Base-by-base conservation (phyloP, 2,113 vertebrate genomes). In the Sinocyclocheilus grahami region DNA sequence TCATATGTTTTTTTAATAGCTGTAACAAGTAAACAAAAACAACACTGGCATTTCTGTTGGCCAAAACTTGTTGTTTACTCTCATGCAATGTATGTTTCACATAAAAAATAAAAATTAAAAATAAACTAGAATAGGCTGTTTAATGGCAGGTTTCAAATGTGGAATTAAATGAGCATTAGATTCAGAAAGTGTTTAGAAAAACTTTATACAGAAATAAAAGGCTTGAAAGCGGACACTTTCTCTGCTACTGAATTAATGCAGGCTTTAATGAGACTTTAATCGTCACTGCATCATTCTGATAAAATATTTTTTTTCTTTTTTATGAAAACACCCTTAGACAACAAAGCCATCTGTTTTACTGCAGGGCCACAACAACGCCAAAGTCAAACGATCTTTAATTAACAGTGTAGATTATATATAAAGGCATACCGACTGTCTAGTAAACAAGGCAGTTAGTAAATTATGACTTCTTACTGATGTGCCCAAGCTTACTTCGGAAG, bases 351-450 rank as follows among this genome's bases (percentile, higher is more conserved):
- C 37, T 42, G 69, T 72, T 72, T 72, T 51, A 78, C 14, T 78
- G 76, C 48, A 78, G 76, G 39, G 42, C 42, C n/a, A 16, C 42
- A 76, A 48, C 5, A 75, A 74, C 14, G 39, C 4, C 71, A 42
- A 46, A 46, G 39, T 77, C 46, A 78, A 77, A 55, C 48, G 1
- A 55, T 30, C 24, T 78, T 55, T 78, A 78, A 78, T 78, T 78
- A 53, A 30, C 75, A 55, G 75, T 78, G 48, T 27, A 53, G 24
- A 53, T 78, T 20, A 53, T 78, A 30, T 51, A 51, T 51, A 76
- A 48, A 8, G 22, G 42, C n/a, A 18, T 24, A 51, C 42, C 1
- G 22, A 42, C 46, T 51, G n/a, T 51, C 74, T 24, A 27, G 46
- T 76, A 74, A 74, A 46, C 39, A 46, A 46, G 71, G 4, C 39